Percentiles rank a stretch among this genome's conserved stretches.
Conservation (phyloP, 2,797 vertebrate species). For the Picus viridis region DNA sequence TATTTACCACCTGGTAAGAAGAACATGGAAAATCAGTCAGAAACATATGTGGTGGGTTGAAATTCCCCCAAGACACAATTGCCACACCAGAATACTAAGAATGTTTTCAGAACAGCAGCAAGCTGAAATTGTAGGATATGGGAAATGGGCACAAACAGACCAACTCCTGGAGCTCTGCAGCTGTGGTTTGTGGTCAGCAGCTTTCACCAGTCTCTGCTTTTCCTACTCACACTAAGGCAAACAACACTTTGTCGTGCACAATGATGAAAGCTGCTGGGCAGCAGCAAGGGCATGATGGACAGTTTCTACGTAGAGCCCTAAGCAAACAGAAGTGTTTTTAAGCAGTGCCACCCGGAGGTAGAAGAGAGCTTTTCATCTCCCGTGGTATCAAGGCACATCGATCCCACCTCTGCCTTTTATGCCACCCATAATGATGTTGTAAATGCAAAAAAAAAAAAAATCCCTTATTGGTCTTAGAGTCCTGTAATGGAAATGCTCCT, state of each 20-base stretch:
- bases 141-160: background rate
- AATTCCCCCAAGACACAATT: too few relatives aligned
- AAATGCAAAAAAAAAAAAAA: too few relatives aligned
- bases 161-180: background rate
- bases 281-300: fast-evolving
- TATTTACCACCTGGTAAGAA: background rate
- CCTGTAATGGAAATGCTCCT: too few relatives aligned
- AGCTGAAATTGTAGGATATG: background rate
- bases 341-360: conserved; percentile 45
- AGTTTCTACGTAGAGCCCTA: background rate
- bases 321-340: background rate
- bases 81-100: background rate
- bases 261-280: background rate
- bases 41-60: background rate
- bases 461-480: too few relatives aligned
- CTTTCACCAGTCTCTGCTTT: background rate
- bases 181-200: background rate
- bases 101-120: background rate
- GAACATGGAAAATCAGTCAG: background rate
- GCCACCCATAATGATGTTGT: background rate
- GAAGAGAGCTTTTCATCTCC: background rate
- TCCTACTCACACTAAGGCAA: too few relatives aligned
- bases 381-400: background rate
- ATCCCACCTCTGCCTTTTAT: background rate
- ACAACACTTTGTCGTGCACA: background rate